Percentiles rank a stretch among this genome's conserved stretches.
phyloP scores from a whole-genome alignment of 2,113 vertebrate genomes.

The Sander vitreus region DNA sequence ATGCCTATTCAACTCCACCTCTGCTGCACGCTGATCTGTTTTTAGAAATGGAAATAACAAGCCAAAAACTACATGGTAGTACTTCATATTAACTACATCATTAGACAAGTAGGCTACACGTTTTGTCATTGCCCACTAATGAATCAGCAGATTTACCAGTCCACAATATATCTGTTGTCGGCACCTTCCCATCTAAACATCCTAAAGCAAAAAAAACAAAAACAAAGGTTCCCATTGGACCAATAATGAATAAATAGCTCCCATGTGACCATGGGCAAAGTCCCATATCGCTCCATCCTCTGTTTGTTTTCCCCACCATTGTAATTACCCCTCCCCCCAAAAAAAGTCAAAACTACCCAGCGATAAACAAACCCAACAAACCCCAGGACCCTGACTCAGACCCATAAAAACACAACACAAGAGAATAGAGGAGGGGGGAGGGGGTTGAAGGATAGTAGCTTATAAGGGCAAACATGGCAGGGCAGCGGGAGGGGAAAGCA shows the following conservation, averaged over 20 bases:
- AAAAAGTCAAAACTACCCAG: constrained; percentile 71
- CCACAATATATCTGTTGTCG: constrained; percentile 54
- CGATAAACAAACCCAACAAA: constrained; percentile 78
- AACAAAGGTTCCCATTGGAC: constrained; percentile 75
- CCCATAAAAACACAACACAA: constrained; percentile 74
- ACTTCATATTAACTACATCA: constrained; percentile 34
- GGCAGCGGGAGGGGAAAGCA: constrained; percentile 44
- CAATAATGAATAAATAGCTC: constrained; percentile 81
- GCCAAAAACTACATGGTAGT: neutral
- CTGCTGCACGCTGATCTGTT: constrained; percentile 45
- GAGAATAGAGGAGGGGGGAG: constrained; percentile 43
- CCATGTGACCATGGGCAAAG: constrained; percentile 77
- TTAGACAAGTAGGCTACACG: neutral
- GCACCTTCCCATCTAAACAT: constrained; percentile 70
- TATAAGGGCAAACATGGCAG: constrained; percentile 68
- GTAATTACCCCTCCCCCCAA: constrained; percentile 77
- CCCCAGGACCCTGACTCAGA: constrained; percentile 78
- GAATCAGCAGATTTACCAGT: constrained; percentile 64
- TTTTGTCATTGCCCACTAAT: constrained; percentile 40
- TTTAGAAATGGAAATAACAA: constrained; percentile 55
- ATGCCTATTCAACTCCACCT: constrained; percentile 34
- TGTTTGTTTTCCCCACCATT: constrained; percentile 83
- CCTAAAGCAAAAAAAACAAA: constrained; percentile 63
- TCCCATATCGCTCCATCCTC: constrained; percentile 76
- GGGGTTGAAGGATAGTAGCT: constrained; percentile 55